Conservation (phyloP, 2,113 vertebrate genomes). For the Pandion haliaetus region DNA sequence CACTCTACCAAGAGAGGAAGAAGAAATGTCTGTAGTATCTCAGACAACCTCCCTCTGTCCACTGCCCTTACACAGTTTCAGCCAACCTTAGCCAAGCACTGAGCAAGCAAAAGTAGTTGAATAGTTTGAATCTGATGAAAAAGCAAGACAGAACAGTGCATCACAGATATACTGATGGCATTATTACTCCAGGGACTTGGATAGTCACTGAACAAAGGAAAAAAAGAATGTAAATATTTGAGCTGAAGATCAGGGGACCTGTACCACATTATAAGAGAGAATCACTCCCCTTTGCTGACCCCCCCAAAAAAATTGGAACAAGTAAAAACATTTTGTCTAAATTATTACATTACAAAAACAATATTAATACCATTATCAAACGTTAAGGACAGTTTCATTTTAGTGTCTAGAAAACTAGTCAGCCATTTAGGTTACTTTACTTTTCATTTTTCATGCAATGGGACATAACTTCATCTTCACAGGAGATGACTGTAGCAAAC, state of each 20-base stretch:
- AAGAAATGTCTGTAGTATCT: not conserved
- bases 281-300: rapidly evolving
- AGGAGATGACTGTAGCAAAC: not conserved
- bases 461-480: not conserved
- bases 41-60: not conserved
- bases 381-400: not conserved
- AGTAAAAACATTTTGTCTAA: not conserved
- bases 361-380: not conserved
- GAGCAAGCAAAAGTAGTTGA: not conserved
- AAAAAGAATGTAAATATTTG: not conserved
- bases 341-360: not conserved
- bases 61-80: not conserved
- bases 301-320: rapidly evolving
- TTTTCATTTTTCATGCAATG: not conserved
- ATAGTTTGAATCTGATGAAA: not conserved
- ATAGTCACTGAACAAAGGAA: not conserved
- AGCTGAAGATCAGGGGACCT: not conserved
- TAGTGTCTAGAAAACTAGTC: not conserved
- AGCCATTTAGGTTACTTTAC: not conserved
- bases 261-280: not conserved
- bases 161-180: not conserved
- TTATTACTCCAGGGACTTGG: not conserved
- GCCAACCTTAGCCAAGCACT: not conserved
- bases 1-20: not conserved
- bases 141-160: not conserved